Evolutionary conservation across 2,113 vertebrate species (phyloP), one percentile per base, ranked within the genome.

Genomic region (Nycticebus coucang): DNA sequence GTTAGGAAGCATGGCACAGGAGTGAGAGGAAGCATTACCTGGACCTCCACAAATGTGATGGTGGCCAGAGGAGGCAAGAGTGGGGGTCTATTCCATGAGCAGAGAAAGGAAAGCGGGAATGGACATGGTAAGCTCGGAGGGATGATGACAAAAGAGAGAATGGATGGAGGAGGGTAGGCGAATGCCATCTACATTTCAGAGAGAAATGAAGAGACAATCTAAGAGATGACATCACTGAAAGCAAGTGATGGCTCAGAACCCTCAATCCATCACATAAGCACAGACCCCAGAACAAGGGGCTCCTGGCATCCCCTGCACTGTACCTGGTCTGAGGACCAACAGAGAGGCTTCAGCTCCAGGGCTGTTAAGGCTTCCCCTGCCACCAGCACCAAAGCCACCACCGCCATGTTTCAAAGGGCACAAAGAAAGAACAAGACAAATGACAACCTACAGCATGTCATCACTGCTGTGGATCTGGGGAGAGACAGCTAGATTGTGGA

Each of bases 301-400:
- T 88, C 33, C 86, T 41, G 0, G 86, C 78, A 88, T 71, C 91
- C 79, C 82, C 95, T 1, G 0, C 90, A 97, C 2, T 0, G 92
- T 95, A 97, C 96, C 97, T 97, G 95, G 92, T 96, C 96, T 96
- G 94, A 62, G 77, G 81, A 81, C 86, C 95, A 87, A 97, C 69
- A 96, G 87, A 97, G 78, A 96, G 87, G 71, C 87, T 97, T 95
- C 80, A 0, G 71, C 68, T 92, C 93, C 0, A 0, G 22, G 41
- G 93, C 94, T 95, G 80, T 82, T 94, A 96, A 93, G 91, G 91
- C 89, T 71, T 95, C 89, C 91, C 95, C 89, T 94, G 85, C 89
- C 87, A 96, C 87, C 93, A 93, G 94, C 97, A 94, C 93, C 95
- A 97, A 82, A 14, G 17, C 93, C 93, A 96, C 86, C 1, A 11